A percentile compares a stretch with the other conserved stretches of the same genome.
Evolutionary conservation across 2,113 vertebrate genomes (phyloP).

Genomic region (Bostrychus sinensis): DNA sequence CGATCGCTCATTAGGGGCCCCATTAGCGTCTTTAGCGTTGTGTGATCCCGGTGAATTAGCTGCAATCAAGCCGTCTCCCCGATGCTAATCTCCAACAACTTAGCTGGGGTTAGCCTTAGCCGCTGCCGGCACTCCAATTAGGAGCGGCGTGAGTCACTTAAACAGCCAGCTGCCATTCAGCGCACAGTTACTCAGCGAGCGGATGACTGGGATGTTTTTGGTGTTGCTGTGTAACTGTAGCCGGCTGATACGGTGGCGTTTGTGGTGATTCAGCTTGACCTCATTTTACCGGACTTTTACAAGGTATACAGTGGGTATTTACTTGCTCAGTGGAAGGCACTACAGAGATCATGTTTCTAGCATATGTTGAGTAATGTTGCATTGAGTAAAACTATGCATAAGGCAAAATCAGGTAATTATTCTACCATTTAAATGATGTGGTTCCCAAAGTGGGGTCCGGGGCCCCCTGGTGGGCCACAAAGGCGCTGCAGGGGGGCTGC

Average conservation of each 20-base stretch:
- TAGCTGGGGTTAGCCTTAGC: slow-evolving; percentile 57
- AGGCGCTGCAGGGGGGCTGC: too few relatives aligned
- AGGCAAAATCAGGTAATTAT: too few relatives aligned
- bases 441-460: too few relatives aligned
- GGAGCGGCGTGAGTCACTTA: slow-evolving; percentile 25
- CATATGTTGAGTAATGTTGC: too few relatives aligned
- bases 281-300: slow-evolving; percentile 1
- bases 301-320: slow-evolving; percentile 7
- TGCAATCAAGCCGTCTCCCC: slow-evolving; percentile 52
- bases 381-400: too few relatives aligned
- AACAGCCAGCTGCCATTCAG: slow-evolving; percentile 18
- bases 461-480: too few relatives aligned
- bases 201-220: neutral
- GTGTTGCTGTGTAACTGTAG: too few relatives aligned
- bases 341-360: neutral
- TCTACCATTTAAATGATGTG: too few relatives aligned
- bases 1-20: slow-evolving; percentile 54
- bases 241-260: neutral
- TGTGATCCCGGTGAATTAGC: slow-evolving; percentile 59
- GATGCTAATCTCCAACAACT: slow-evolving; percentile 61
- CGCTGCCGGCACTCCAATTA: slow-evolving; percentile 27
- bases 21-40: slow-evolving; percentile 45
- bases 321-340: neutral
- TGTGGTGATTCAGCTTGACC: neutral
- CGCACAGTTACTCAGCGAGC: neutral